Base-by-base conservation (phyloP, 2,797 vertebrate species). In the Sebastes variabilis region DNA sequence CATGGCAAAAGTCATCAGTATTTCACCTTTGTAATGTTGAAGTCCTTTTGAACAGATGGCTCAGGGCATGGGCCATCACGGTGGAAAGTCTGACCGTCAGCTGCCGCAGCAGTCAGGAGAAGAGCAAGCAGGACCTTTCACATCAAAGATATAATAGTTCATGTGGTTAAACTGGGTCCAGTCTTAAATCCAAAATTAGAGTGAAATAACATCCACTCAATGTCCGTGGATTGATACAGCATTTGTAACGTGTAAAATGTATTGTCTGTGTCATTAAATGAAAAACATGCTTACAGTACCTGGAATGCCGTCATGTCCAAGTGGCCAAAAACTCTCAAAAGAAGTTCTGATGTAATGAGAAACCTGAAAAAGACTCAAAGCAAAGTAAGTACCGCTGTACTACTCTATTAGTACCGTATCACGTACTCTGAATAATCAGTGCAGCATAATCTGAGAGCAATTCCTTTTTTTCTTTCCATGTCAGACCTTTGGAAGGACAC, bases 31-130 rank as follows among this genome's bases (percentile, higher is more conserved):
- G 61, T 38, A 16, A 90, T 6, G 1, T 85, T 67, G 52, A 93
- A 93, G 66, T 93, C 24, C 11, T 79, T 55, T 22, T 91, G 90
- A 13, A 89, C 72, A 2, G 79, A 4, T 1, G 83, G 80, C 16
- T 22, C 16, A 0, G 82, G 84, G 7, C 90, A 91, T 0, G 0
- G 16, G 1, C 82, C 85, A 0, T 8, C 32, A 38, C 2, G 1
- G 30, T 88, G 81, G 54, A 90, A 77, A 9, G 87, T 72, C 80
- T 92, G 91, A 29, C 18, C 13, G 0, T 86, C 49, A 25, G 27
- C 62, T 20, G 66, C 49, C 0, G 18, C 61, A 20, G 80, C 75
- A 14, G 72, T 42, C 79, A 90, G 42, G 14, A 84, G 42, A 4
- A 88, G 2, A 0, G 54, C 24, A 24, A 72, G 65, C 74, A 86